Base-by-base conservation (phyloP, 2,888 invertebrate species). In the Pandemis heparana region DNA sequence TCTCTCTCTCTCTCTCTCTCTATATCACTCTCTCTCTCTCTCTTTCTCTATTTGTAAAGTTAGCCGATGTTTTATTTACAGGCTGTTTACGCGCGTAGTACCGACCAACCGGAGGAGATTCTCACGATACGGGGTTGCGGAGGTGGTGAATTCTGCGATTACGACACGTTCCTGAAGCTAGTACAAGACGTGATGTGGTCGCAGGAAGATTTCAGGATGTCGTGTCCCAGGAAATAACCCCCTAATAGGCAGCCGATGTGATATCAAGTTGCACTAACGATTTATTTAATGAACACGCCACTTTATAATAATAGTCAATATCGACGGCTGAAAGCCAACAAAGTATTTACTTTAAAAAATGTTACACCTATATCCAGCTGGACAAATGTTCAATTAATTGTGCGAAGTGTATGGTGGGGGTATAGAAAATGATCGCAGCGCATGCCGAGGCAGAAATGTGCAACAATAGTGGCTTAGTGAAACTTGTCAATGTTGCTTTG, bases 111-210 rank as follows among this genome's bases (percentile, higher is more conserved):
- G 6, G 87, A 86, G 0, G 79, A 85, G 59, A 77, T 88, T 0
- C 83, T 95, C 41, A 85, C 85, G 0, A 86, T 96, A 51, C 87
- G 89, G 0, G 94, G 93, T 2, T 96, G 95, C 79, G 89, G 89
- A 0, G 88, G 81, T 5, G 79, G 80, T 1, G 71, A 81, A 5
- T 81, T 94, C 9, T 96, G 96, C 79, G 93, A 95, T 62, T 91
- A 95, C 70, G 89, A 94, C 12, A 89, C 86, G 53, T 95, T 96
- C 78, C 79, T 90, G 9, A 77, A 79, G 8, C 83, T 95, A 14
- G 90, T 90, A 9, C 81, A 87, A 77, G 86, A 90, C 39, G 75
- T 85, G 32, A 67, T 85, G 6, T 82, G 84, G 80, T 79, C 88
- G 0, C 77, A 81, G 41, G 82, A 83, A 48, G 89, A 91, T 51